Base-by-base conservation (phyloP, 2,113 vertebrate genomes). In the Oreochromis tanganicae region DNA sequence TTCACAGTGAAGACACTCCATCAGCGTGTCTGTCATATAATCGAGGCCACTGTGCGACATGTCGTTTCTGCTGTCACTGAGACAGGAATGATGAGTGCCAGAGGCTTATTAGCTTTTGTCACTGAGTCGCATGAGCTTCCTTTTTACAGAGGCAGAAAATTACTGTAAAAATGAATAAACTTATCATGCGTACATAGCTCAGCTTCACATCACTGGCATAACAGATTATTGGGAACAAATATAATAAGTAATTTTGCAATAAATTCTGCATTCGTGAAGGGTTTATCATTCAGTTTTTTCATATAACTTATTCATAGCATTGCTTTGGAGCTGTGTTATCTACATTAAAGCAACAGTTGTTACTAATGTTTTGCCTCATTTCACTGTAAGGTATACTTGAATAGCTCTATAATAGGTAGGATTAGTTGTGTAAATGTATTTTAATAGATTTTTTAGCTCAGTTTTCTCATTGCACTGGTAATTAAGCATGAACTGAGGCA, bases 21-120 rank as follows among this genome's bases (percentile, higher is more conserved):
- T 89, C 87, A 59, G 71, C 90, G 82, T 86, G n/a, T 81, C 82
- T 89, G 68, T 56, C 87, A 82, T 86, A 86, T 86, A 54, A 87
- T 87, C 4, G 3, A 86, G 85, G 87, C 48, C 50, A 9, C 71
- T 83, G 86, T 84, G 87, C 32, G 14, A 86, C 89, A 89, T 84
- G 66, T 88, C 5, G 0, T 46, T 85, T 52, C 34, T 84, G 52
- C 24, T 59, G 83, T 89, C 75, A 50, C 50, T 2, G 29, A 78
- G 32, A 86, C 56, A 85, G 79, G 59, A 89, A 12, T 57, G 84
- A 91, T 57, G 71, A 24, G 27, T 59, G 55, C 34, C 46, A 43
- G 48, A 38, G 34, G 81, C 78, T 41, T 43, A 3, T 46, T 75
- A 38, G 81, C 36, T 80, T 32, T 17, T 27, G 38, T 52, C 79